Conservation (phyloP, 23 tunicate species). For the Diplosoma virens region DNA sequence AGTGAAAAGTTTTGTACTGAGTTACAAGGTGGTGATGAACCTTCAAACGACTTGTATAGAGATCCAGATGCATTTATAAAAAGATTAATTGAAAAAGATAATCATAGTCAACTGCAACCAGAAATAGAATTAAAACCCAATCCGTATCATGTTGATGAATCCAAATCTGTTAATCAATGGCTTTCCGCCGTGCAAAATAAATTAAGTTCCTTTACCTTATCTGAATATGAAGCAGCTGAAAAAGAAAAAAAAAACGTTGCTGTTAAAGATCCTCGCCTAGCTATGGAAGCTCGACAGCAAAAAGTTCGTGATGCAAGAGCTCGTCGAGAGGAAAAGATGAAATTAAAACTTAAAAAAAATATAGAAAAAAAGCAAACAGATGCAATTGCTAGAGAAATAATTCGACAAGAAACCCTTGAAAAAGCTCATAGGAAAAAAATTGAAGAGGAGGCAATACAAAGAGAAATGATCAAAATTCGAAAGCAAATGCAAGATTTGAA, state of each 20-base stretch:
- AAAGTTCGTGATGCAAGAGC: constrained; percentile 62
- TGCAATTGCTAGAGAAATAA: constrained; percentile 26
- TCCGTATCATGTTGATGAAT: constrained; percentile 35
- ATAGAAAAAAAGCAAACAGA: constrained; percentile 34
- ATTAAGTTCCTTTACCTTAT: neutral
- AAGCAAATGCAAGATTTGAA: constrained; percentile 56
- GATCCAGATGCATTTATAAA: constrained; percentile 40
- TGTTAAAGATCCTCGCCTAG: constrained; percentile 27
- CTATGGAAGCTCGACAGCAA: constrained; percentile 65
- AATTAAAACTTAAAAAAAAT: neutral
- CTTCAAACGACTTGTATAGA: constrained; percentile 28
- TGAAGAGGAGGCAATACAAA: constrained; percentile 71
- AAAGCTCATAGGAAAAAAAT: constrained; percentile 25
- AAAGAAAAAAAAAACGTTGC: neutral
- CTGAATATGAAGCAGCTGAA: constrained; percentile 17
- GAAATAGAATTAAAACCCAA: constrained; percentile 4
- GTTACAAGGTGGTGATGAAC: constrained; percentile 22
- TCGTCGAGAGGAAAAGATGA: constrained; percentile 28
- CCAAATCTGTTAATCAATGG: constrained; percentile 16
- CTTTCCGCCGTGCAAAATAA: constrained; percentile 35
- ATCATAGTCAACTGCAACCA: no score
- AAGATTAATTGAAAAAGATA: no score
- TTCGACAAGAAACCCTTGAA: constrained; percentile 26
- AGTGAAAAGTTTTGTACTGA: constrained; percentile 49
- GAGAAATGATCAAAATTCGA: constrained; percentile 58